A percentile compares a stretch with the other conserved stretches of the same genome.
phyloP scores from a whole-genome alignment of 1,140 invertebrate species.

The Helicoverpa armigera region DNA sequence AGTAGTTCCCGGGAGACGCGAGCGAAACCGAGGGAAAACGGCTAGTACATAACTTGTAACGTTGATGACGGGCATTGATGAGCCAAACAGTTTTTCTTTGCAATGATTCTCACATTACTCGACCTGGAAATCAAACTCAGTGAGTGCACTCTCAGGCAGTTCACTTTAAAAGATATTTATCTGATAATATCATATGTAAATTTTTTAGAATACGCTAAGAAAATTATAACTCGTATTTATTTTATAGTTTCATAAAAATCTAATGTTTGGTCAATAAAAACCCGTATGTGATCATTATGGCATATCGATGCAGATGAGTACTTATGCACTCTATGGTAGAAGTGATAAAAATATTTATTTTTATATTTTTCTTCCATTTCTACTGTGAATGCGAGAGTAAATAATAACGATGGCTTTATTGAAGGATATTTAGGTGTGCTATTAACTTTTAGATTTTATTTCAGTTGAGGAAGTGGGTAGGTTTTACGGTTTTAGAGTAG shows the following conservation, averaged over 20 bases:
- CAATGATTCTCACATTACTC: neutral
- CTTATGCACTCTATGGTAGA: neutral
- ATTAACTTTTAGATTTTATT: no score
- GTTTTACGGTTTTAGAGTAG: no score
- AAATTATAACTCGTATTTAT: neutral
- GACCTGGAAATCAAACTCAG: no score
- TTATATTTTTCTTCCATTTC: neutral
- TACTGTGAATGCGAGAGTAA: neutral
- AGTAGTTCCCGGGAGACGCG: no score
- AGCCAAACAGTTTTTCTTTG: no score
- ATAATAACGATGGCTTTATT: neutral
- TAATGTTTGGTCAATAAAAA: neutral
- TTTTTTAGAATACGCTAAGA: neutral
- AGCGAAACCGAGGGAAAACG: no score
- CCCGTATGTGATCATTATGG: neutral
- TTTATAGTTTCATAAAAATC: conserved; percentile 26
- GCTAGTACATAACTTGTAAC: no score
- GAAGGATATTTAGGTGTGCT: neutral
- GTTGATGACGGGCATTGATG: no score
- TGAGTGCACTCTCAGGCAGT: no score
- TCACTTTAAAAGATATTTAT: neutral
- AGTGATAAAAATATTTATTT: neutral
- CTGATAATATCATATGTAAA: neutral
- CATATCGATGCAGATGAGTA: neutral
- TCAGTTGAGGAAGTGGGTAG: no score